A percentile compares a stretch with the other conserved stretches of the same genome.
Conservation (phyloP, 1,140 invertebrate genomes). For the Diabrotica virgifera region DNA sequence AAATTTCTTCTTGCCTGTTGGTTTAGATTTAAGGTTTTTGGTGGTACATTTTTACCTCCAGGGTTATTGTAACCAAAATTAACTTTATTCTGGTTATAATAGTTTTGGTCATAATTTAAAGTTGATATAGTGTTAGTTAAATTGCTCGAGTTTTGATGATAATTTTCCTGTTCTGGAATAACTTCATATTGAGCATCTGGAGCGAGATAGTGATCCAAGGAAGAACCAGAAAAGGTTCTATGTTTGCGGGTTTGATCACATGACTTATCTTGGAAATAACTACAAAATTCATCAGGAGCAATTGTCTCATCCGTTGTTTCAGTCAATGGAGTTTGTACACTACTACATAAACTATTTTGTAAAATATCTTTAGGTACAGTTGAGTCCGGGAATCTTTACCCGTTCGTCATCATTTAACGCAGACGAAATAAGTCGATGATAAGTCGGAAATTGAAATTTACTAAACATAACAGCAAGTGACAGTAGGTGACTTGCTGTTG, state of each 20-base stretch:
- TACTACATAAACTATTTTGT: constrained; percentile 52
- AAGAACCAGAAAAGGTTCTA: constrained; percentile 42
- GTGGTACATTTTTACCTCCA: constrained; percentile 37
- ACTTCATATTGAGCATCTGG: no score
- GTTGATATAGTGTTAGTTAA: constrained; percentile 45
- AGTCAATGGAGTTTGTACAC: constrained; percentile 46
- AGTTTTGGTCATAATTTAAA: constrained; percentile 40
- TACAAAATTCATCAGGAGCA: constrained; percentile 37
- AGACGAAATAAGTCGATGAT: no score
- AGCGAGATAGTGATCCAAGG: no score
- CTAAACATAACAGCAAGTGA: no score
- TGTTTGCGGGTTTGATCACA: constrained; percentile 23
- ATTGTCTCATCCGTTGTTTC: constrained; percentile 47
- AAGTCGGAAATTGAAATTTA: no score
- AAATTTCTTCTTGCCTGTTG: constrained; percentile 36
- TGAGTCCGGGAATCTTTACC: no score
- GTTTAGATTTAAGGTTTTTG: constrained; percentile 39
- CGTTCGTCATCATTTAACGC: no score
- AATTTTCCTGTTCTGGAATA: constrained; percentile 15
- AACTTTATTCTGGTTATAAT: constrained; percentile 36
- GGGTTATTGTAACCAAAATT: no score
- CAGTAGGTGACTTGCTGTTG: no score
- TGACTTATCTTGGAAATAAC: constrained; percentile 36
- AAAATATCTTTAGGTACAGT: constrained; percentile 55
- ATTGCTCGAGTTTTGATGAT: constrained; percentile 32